Conservation (phyloP, 2,113 vertebrate genomes). For the Hydrolagus affinis region DNA sequence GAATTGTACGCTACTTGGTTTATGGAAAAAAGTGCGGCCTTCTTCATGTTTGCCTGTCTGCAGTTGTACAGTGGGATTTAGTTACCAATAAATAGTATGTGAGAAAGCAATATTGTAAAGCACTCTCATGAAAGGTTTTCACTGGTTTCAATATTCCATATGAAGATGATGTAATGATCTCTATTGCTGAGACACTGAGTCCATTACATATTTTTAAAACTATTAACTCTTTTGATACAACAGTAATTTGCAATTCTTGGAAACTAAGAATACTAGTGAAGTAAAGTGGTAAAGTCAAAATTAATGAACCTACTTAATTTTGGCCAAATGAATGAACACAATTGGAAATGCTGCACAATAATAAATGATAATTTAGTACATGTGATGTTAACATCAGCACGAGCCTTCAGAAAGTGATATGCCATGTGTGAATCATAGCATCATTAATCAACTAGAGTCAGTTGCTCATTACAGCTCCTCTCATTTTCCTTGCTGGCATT, state of each 20-base stretch:
- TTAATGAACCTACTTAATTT: background rate
- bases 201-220: background rate
- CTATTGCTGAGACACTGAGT: background rate
- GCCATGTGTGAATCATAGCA: constrained; percentile 12
- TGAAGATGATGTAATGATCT: background rate
- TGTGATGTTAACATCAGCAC: background rate
- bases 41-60: too few species aligned
- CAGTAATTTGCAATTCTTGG: background rate
- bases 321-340: background rate
- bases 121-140: background rate
- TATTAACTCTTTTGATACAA: background rate
- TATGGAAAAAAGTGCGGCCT: too few species aligned
- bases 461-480: background rate
- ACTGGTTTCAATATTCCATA: background rate
- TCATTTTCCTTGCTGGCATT: background rate
- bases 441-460: background rate
- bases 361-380: background rate
- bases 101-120: background rate
- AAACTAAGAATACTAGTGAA: background rate
- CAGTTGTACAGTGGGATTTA: too few species aligned
- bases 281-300: background rate
- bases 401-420: constrained; percentile 12
- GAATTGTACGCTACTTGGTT: too few species aligned
- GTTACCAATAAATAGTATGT: background rate
- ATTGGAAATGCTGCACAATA: background rate